Conservation (phyloP, 2,888 invertebrate species). For the Axea sp. region DNA sequence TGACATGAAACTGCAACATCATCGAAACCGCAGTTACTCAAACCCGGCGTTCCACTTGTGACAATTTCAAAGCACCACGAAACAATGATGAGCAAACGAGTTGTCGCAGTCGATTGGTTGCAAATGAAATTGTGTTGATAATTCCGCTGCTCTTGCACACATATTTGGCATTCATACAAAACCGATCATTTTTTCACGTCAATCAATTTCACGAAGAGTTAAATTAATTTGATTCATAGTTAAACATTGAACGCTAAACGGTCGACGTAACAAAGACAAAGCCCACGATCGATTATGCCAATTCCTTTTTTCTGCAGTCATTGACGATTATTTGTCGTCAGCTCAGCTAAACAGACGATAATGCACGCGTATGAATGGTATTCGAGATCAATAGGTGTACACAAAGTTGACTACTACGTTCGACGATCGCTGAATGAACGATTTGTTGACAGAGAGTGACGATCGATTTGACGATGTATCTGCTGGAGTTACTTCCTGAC, state of each 20-base stretch:
- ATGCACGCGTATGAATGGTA: constrained; percentile 39
- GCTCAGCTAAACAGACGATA: constrained; percentile 24
- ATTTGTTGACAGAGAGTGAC: constrained; percentile 49
- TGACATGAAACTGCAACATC: constrained; percentile 58
- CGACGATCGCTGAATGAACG: constrained; percentile 53
- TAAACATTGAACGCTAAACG: constrained; percentile 6
- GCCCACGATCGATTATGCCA: constrained; percentile 9
- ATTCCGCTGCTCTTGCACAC: constrained; percentile 49
- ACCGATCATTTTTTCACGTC: constrained; percentile 44
- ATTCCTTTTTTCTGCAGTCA: constrained; percentile 6
- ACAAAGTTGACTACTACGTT: constrained; percentile 34
- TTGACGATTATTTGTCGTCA: background rate
- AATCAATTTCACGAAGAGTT: constrained; percentile 32
- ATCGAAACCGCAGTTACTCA: constrained; percentile 54
- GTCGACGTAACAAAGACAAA: constrained; percentile 2
- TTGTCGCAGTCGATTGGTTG: constrained; percentile 59
- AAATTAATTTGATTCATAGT: constrained; percentile 40
- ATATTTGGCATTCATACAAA: constrained; percentile 41
- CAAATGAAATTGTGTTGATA: constrained; percentile 56
- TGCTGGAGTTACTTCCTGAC: constrained; percentile 51
- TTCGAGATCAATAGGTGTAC: constrained; percentile 53
- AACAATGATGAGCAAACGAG: constrained; percentile 59
- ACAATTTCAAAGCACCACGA: constrained; percentile 53
- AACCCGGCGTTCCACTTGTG: constrained; percentile 39
- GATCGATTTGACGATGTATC: constrained; percentile 60